Evolutionary conservation across 2,888 invertebrate species (phyloP).

Genomic region (Leptarthrus brevirostris): DNA sequence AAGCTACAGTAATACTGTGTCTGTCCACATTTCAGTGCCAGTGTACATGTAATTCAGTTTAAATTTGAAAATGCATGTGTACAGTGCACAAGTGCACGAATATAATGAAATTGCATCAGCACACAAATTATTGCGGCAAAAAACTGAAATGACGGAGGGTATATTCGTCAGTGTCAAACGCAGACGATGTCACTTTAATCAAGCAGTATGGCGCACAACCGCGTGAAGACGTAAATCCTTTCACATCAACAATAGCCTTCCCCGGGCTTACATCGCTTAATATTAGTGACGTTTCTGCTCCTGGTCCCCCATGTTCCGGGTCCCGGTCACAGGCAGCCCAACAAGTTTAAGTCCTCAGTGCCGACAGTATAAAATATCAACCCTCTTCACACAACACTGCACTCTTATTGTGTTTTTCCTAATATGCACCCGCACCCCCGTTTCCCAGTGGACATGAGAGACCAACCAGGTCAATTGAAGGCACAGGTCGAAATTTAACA

Average conservation of each 20-base stretch:
- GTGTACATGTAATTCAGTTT: constrained; percentile 1
- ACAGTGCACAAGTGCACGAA: neutral
- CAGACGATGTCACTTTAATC: constrained; percentile 42
- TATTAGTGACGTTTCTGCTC: constrained; percentile 24
- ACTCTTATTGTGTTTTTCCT: constrained; percentile 43
- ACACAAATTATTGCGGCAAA: constrained; percentile 18
- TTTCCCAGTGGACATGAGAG: neutral
- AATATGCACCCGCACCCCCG: constrained; percentile 14
- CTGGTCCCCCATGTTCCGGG: too few species aligned
- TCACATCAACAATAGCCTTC: constrained; percentile 18
- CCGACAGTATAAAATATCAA: constrained; percentile 43
- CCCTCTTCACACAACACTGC: constrained; percentile 24
- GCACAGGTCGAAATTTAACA: constrained; percentile 46
- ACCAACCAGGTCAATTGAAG: constrained; percentile 29
- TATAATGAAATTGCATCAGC: constrained; percentile 32
- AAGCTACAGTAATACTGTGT: neutral
- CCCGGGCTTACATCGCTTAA: constrained; percentile 18
- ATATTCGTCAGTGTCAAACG: constrained; percentile 38
- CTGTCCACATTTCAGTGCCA: constrained; percentile 20
- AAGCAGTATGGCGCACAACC: constrained; percentile 32
- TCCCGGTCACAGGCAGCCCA: neutral
- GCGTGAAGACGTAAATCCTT: constrained; percentile 40
- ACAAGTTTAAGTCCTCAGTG: constrained; percentile 16
- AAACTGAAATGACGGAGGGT: neutral
- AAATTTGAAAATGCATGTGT: neutral